These are phyloP conservation scores for Pseudonaja textilis DNA, from an alignment of 2,113 vertebrate genomes.

Conservation along the genomic window DNA sequence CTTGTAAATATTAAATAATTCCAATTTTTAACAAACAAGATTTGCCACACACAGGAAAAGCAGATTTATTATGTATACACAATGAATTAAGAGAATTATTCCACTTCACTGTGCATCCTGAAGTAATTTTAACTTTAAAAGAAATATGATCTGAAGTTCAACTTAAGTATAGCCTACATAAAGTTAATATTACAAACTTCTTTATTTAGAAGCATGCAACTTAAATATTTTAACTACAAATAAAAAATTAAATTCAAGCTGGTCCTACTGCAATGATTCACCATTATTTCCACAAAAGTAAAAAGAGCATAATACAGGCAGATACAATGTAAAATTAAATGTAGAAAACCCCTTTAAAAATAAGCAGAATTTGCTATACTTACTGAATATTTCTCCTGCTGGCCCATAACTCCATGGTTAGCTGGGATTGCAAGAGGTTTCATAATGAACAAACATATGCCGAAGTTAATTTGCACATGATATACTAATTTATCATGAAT, in stretches of 20 bases:
- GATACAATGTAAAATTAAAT: constrained; percentile 56
- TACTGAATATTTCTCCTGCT: constrained; percentile 94
- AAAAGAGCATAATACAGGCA: constrained; percentile 54
- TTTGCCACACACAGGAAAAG: constrained; percentile 26
- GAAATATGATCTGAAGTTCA: constrained; percentile 26
- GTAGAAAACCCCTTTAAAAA: constrained; percentile 60
- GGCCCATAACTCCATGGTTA: constrained; percentile 96
- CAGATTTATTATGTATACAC: constrained; percentile 16
- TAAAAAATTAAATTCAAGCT: constrained; percentile 27
- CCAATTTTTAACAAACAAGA: constrained; percentile 53
- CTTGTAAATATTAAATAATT: constrained; percentile 47
- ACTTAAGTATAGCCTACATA: constrained; percentile 12
- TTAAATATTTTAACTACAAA: constrained; percentile 43
- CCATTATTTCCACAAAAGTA: constrained; percentile 35
- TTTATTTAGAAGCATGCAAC: constrained; percentile 24
- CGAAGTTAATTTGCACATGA: constrained; percentile 87
- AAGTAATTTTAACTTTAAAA: constrained; percentile 43
- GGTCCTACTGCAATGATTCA: constrained; percentile 34
- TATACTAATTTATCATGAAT: constrained; percentile 75
- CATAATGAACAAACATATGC: constrained; percentile 90
- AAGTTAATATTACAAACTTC: neutral
- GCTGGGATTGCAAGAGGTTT: constrained; percentile 94
- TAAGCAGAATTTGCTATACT: constrained; percentile 79
- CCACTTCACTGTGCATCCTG: constrained; percentile 30
- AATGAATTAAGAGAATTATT: constrained; percentile 30